A percentile compares a stretch with the other conserved stretches of the same genome.
These are phyloP conservation scores for Simalia tracyae DNA, from an alignment of 2,797 vertebrate species.

Conservation along the genomic window DNA sequence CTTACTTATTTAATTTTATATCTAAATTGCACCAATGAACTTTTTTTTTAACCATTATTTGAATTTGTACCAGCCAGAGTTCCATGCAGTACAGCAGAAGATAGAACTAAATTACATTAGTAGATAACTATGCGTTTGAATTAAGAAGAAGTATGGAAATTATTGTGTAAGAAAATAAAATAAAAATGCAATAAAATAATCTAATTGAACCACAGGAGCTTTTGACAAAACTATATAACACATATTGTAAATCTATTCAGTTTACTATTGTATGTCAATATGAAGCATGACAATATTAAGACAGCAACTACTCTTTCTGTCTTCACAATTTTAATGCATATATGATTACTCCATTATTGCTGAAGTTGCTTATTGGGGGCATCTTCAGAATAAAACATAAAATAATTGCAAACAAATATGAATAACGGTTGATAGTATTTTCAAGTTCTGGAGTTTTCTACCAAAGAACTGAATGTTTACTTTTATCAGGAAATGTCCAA, in stretches of 20 bases:
- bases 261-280: constrained; percentile 16
- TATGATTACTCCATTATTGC: constrained; percentile 23
- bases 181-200: constrained; percentile 1
- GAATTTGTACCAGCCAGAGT: neutral
- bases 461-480: neutral
- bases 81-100: neutral
- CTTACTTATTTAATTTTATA: constrained; percentile 2
- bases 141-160: constrained; percentile 14
- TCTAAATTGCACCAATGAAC: neutral
- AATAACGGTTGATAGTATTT: constrained; percentile 4
- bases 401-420: constrained; percentile 43
- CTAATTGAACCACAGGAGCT: neutral
- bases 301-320: neutral
- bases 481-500: too few species aligned
- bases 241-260: neutral
- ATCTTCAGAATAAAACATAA: constrained; percentile 25
- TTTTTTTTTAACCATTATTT: neutral
- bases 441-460: constrained; percentile 5
- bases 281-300: constrained; percentile 26
- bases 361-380: constrained; percentile 36
- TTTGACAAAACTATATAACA: neutral
- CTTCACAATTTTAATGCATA: neutral
- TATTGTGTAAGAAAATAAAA: constrained; percentile 7
- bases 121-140: constrained; percentile 3
- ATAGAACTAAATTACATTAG: neutral